Conservation (phyloP, 2,797 vertebrate genomes). For the Dendrocincla fuliginosa region DNA sequence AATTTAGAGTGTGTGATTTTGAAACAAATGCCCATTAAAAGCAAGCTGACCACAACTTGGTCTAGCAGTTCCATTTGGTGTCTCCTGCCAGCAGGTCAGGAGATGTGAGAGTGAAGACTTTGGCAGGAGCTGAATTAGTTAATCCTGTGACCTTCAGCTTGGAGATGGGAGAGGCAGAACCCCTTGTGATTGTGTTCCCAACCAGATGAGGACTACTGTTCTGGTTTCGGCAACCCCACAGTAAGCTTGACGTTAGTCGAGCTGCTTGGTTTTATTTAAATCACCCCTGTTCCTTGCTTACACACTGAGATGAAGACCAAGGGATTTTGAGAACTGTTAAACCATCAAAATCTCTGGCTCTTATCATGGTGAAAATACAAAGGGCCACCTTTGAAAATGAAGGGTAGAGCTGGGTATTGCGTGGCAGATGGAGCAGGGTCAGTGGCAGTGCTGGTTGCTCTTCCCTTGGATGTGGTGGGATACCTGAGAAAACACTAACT, state of each 20-base stretch:
- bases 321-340: neutral
- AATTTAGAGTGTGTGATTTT: neutral
- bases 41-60: neutral
- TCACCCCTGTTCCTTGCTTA: neutral
- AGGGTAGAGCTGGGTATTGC: neutral
- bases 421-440: neutral
- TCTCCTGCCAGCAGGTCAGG: neutral
- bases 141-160: neutral
- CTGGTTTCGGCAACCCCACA: neutral
- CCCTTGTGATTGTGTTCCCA: neutral
- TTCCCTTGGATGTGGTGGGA: neutral
- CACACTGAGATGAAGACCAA: neutral
- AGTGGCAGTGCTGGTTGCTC: neutral
- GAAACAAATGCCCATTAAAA: conserved; percentile 15
- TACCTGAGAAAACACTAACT: neutral
- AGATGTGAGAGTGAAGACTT: neutral
- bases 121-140: neutral
- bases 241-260: no score
- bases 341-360: neutral
- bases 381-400: neutral
- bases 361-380: neutral
- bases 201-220: neutral
- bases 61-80: neutral
- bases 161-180: neutral
- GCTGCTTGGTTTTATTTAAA: neutral